A percentile compares a stretch with the other conserved stretches of the same genome.
These are phyloP conservation scores for Cyprinodon brontotheroides DNA, from an alignment of 2,113 vertebrate species.

Conservation along the genomic window DNA sequence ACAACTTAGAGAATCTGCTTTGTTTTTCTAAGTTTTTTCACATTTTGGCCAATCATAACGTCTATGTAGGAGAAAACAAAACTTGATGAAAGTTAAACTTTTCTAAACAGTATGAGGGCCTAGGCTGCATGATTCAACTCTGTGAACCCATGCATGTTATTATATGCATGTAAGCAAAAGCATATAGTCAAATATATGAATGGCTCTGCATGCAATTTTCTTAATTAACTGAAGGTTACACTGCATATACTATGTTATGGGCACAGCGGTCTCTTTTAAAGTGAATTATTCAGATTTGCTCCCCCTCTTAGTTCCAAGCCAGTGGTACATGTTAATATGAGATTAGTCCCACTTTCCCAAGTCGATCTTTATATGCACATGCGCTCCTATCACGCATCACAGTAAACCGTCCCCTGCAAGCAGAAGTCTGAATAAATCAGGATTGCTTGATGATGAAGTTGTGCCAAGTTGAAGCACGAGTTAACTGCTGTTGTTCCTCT, in stretches of 20 bases:
- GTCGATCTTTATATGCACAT: conserved; percentile 43
- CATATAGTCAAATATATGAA: conserved; percentile 5
- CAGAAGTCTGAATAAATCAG: conserved; percentile 42
- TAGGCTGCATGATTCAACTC: conserved; percentile 25
- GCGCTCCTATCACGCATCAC: conserved; percentile 36
- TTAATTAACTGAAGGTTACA: conserved; percentile 49
- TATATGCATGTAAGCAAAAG: conserved; percentile 26
- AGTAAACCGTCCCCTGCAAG: conserved; percentile 40
- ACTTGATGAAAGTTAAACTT: conserved; percentile 19
- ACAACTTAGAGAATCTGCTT: conserved; percentile 31
- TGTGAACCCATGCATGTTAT: conserved; percentile 35
- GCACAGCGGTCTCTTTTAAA: conserved; percentile 45
- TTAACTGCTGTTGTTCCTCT: neutral
- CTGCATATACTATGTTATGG: conserved; percentile 19
- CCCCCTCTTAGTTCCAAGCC: conserved; percentile 60
- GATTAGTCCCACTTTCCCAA: conserved; percentile 64
- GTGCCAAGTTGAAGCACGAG: conserved; percentile 7
- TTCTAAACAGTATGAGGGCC: neutral
- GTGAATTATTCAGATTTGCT: conserved; percentile 66
- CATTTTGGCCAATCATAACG: conserved; percentile 29
- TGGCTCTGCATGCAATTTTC: conserved; percentile 22
- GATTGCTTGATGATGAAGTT: conserved; percentile 12
- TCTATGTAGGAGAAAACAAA: conserved; percentile 8
- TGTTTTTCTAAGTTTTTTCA: conserved; percentile 22
- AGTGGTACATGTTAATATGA: conserved; percentile 65